These are phyloP conservation scores for Drosophila anomalata DNA, from an alignment of 2,888 invertebrate genomes.

Conservation along the genomic window DNA sequence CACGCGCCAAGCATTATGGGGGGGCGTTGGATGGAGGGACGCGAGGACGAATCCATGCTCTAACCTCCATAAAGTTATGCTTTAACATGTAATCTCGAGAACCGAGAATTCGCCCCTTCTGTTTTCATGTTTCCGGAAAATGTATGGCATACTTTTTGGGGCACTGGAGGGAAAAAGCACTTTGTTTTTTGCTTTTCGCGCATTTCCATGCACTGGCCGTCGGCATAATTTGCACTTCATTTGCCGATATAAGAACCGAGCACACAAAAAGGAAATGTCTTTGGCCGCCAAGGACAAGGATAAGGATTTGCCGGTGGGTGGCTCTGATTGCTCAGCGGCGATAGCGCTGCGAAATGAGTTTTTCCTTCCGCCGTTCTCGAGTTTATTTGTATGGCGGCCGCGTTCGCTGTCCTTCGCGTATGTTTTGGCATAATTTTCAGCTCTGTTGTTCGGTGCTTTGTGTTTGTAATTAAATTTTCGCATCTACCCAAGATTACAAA, in stretches of 20 bases:
- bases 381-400: constrained; percentile 33
- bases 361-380: constrained; percentile 16
- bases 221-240: constrained; percentile 74
- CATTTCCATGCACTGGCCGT: constrained; percentile 50
- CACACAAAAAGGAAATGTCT: constrained; percentile 42
- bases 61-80: constrained; percentile 64
- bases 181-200: constrained; percentile 45
- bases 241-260: constrained; percentile 42
- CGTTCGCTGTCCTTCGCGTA: constrained; percentile 46
- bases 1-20: constrained; percentile 63
- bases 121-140: constrained; percentile 8
- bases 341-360: constrained; percentile 38
- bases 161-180: constrained; percentile 19
- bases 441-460: constrained; percentile 30
- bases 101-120: constrained; percentile 7
- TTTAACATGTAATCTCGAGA: constrained; percentile 35
- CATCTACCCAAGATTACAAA: constrained; percentile 12
- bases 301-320: constrained; percentile 34
- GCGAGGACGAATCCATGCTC: constrained; percentile 2
- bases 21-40: neutral
- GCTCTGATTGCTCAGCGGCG: constrained; percentile 26
- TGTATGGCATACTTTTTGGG: constrained; percentile 40
- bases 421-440: constrained; percentile 63
- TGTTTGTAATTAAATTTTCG: constrained; percentile 39
- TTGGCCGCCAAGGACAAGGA: constrained; percentile 49